Percentiles rank a stretch among this genome's conserved stretches.
phyloP scores from a whole-genome alignment of 1,140 invertebrate species.

The Oncopodura yosiiana region DNA sequence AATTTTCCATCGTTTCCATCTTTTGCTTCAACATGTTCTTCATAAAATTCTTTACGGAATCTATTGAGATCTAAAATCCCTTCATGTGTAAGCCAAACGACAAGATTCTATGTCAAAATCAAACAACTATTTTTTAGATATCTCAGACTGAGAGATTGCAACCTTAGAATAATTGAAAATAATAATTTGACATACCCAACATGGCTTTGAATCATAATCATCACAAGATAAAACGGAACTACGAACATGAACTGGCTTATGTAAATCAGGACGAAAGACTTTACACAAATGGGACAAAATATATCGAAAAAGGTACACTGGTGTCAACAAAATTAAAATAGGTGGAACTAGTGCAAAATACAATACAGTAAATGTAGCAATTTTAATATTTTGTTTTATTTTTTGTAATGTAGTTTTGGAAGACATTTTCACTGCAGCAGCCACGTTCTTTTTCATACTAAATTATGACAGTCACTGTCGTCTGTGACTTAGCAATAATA shows the following conservation, averaged over 20 bases:
- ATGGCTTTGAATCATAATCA: neutral
- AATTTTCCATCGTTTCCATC: neutral
- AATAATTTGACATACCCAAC: too few species aligned
- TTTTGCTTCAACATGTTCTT: slow-evolving; percentile 11
- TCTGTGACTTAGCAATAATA: too few species aligned
- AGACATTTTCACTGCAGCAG: neutral
- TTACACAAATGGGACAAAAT: neutral
- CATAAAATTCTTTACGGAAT: slow-evolving; percentile 9
- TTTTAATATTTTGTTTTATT: neutral
- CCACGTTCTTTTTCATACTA: too few species aligned
- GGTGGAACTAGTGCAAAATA: slow-evolving; percentile 2
- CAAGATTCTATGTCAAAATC: too few species aligned
- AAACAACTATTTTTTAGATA: neutral
- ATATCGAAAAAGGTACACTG: slow-evolving; percentile 18
- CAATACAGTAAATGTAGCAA: neutral
- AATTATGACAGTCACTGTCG: too few species aligned
- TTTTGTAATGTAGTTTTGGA: neutral
- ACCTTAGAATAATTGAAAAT: neutral
- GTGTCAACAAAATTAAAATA: neutral
- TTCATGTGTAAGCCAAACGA: slow-evolving; percentile 27
- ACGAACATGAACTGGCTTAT: slow-evolving; percentile 4
- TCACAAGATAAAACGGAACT: slow-evolving; percentile 12
- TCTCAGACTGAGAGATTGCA: neutral
- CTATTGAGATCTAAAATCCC: slow-evolving; percentile 21
- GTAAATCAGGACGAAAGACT: slow-evolving; percentile 16